A percentile compares a stretch with the other conserved stretches of the same genome.
Evolutionary conservation across 2,797 vertebrate genomes (phyloP).

Genomic region (Sarcoramphus papa): DNA sequence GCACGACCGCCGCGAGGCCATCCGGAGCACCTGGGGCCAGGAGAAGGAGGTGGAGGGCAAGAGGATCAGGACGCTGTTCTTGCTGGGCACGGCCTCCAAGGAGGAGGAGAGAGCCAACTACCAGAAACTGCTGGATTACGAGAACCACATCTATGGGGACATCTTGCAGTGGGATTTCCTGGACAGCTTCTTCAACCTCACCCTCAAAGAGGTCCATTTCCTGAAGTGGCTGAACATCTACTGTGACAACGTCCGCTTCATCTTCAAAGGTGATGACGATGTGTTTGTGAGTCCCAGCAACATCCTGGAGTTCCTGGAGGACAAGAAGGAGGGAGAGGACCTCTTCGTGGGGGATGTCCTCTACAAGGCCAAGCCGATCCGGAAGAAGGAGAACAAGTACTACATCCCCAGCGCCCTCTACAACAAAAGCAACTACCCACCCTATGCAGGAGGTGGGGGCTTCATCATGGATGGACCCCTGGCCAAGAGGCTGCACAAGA

Average conservation of each 20-base stretch:
- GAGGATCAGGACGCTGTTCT: conserved; percentile 83
- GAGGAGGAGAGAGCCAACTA: conserved; percentile 85
- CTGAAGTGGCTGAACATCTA: conserved; percentile 94
- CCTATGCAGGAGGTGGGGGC: conserved; percentile 92
- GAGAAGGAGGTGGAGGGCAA: conserved; percentile 80
- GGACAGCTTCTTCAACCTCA: conserved; percentile 97
- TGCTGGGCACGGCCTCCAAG: conserved; percentile 85
- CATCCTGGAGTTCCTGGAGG: conserved; percentile 87
- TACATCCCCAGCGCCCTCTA: conserved; percentile 87
- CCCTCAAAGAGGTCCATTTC: conserved; percentile 95
- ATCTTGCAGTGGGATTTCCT: conserved; percentile 97
- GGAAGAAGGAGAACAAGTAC: conserved; percentile 92
- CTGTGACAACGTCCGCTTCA: conserved; percentile 79
- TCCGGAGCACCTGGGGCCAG: conserved; percentile 92
- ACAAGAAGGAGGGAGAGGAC: conserved; percentile 62
- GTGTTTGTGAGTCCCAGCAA: conserved; percentile 90
- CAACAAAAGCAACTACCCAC: conserved; percentile 85
- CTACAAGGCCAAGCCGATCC: conserved; percentile 86
- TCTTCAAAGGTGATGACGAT: conserved; percentile 96
- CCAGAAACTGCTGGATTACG: conserved; percentile 92
- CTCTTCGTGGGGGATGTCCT: conserved; percentile 91
- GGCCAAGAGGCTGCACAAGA: conserved; percentile 79
- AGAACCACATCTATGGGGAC: conserved; percentile 88
- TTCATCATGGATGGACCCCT: conserved; percentile 88
- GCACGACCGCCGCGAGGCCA: conserved; percentile 89